These are phyloP conservation scores for Merluccius polli DNA, from an alignment of 2,797 vertebrate species.

Conservation along the genomic window DNA sequence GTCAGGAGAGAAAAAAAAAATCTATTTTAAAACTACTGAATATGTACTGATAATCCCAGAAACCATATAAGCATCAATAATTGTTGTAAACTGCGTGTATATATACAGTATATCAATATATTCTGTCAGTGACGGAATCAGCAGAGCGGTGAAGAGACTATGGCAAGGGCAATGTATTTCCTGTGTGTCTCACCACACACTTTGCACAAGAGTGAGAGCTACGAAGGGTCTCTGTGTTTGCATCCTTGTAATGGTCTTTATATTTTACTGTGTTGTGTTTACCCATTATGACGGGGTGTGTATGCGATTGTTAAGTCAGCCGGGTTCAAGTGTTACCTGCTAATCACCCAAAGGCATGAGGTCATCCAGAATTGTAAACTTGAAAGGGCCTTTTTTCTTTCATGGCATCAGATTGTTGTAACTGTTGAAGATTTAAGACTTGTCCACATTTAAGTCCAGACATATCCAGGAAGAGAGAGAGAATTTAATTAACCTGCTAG, in stretches of 20 bases:
- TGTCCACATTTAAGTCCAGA: slow-evolving; percentile 25
- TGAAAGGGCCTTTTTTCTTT: slow-evolving; percentile 18
- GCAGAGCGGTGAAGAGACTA: slow-evolving; percentile 23
- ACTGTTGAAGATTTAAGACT: neutral
- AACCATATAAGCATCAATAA: slow-evolving; percentile 28
- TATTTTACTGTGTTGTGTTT: slow-evolving; percentile 25
- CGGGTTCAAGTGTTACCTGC: slow-evolving; percentile 23
- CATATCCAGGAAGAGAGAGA: slow-evolving; percentile 21
- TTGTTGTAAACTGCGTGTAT: slow-evolving; percentile 55
- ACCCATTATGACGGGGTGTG: slow-evolving; percentile 18
- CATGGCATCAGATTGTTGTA: slow-evolving; percentile 24
- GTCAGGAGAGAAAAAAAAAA: slow-evolving; percentile 24
- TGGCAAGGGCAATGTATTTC: slow-evolving; percentile 14
- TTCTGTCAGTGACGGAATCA: slow-evolving; percentile 22
- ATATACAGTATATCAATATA: slow-evolving; percentile 32
- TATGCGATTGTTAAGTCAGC: neutral
- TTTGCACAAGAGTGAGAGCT: slow-evolving; percentile 38
- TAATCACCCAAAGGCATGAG: slow-evolving; percentile 12
- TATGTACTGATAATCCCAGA: slow-evolving; percentile 39
- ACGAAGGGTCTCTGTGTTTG: slow-evolving; percentile 33
- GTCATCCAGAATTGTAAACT: slow-evolving; percentile 58
- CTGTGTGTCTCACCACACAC: slow-evolving; percentile 10
- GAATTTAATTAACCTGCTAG: slow-evolving; percentile 30
- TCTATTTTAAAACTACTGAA: slow-evolving; percentile 50
- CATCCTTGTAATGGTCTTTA: slow-evolving; percentile 15